Conservation (phyloP, 2,888 invertebrate species). For the Ophonus ardosiacus region DNA sequence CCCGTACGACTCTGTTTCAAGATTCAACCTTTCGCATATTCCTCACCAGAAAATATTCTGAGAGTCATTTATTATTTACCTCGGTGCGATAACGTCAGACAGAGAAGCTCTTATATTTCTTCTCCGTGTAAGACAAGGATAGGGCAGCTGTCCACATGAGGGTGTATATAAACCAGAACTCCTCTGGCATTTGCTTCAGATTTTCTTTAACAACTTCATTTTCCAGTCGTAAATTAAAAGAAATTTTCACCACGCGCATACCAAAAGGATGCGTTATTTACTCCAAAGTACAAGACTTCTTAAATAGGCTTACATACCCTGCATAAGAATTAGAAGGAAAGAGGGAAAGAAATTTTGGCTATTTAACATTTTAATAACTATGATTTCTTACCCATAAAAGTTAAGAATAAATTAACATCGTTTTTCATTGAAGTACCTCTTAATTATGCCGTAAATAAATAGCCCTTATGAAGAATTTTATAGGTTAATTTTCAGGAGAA, state of each 20-base stretch:
- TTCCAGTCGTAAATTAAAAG: slow-evolving; percentile 54
- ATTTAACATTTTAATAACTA: slow-evolving; percentile 26
- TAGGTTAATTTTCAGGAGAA: not conserved
- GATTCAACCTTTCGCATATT: slow-evolving; percentile 26
- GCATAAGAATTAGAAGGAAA: slow-evolving; percentile 11
- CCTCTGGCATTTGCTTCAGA: slow-evolving; percentile 49
- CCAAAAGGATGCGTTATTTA: slow-evolving; percentile 31
- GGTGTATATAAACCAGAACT: slow-evolving; percentile 8
- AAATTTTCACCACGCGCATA: slow-evolving; percentile 41
- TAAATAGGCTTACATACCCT: slow-evolving; percentile 32
- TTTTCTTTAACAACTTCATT: slow-evolving; percentile 55
- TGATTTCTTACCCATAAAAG: slow-evolving; percentile 21
- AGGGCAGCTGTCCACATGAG: slow-evolving; percentile 9
- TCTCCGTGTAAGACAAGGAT: not conserved
- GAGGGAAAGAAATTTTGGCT: slow-evolving; percentile 14
- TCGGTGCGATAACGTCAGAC: not conserved
- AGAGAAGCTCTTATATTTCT: not conserved
- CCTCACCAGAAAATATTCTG: slow-evolving; percentile 48
- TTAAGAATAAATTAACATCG: not conserved
- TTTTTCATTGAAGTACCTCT: not conserved
- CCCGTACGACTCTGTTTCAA: not conserved
- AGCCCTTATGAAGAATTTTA: not conserved
- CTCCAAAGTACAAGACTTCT: slow-evolving; percentile 31
- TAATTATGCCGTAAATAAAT: not conserved
- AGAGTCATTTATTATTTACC: slow-evolving; percentile 50